Evolutionary conservation across 2,888 invertebrate genomes (phyloP), one percentile per base, ranked within the genome.

Genomic region (Andrena praecox): DNA sequence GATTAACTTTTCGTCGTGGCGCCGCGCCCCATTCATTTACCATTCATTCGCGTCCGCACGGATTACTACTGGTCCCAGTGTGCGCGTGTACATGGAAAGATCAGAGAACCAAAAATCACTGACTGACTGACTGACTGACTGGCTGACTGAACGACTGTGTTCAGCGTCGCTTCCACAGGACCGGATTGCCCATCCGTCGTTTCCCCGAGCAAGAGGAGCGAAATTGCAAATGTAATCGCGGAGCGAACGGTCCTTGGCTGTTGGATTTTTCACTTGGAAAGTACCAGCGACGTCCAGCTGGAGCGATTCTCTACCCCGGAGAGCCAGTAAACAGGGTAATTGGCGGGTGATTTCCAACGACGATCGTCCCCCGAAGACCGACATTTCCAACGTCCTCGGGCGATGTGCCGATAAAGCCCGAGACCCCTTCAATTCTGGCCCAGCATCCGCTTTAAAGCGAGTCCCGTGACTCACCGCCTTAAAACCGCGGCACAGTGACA

Each of bases 1-100:
- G 94, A 94, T 94, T 94, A 94, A 94, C 94, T 94, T 94, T 94
- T 93, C 92, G 92, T 91, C 92, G 90, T 92, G 90, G 90, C 90
- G 91, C 89, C 92, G 89, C 92, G 89, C 91, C 91, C 91, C 89
- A 93, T 93, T 94, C 93, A 93, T 94, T 94, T 93, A 91, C 92
- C 93, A 93, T 93, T 94, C 93, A 94, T 93, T 93, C 92, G 92
- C 90, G 91, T 93, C 92, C 93, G 91, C 92, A 91, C 91, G 92
- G 92, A 93, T 94, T 93, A 92, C 92, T 88, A 82, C 66, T 8
- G 70, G 66, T 52, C 62, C 78, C 67, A 16, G 33, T 29, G 42
- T 24, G 16, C 64, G 64, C 24, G 42, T 63, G 42, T 68, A 20
- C 75, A n/a, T 71, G 66, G 56, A 62, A 78, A 84, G 72, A 84